phyloP scores from a whole-genome alignment of 92 coral and sea anemone species.

The Umimayanthus chanpuru region DNA sequence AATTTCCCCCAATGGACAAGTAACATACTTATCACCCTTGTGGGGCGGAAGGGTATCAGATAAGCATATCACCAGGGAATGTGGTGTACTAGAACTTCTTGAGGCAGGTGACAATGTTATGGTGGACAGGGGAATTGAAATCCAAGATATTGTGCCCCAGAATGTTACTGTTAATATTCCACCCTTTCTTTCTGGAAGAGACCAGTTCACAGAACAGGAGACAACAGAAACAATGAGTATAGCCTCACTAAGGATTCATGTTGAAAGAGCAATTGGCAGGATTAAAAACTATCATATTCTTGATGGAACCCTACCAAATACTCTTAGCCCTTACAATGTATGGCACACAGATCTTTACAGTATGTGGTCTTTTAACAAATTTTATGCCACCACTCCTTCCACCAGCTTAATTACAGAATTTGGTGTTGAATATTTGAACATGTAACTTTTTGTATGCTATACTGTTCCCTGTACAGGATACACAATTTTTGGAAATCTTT shows the following conservation, averaged over 20 bases:
- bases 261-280: conserved; percentile 57
- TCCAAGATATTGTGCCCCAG: conserved; percentile 53
- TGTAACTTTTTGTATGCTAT: no score
- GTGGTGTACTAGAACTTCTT: conserved; percentile 51
- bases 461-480: not conserved
- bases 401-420: conserved; percentile 26
- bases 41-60: conserved; percentile 66
- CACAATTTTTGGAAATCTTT: conserved; percentile 10
- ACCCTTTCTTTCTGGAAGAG: conserved; percentile 65
- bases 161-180: conserved; percentile 70
- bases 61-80: conserved; percentile 53
- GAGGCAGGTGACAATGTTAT: conserved; percentile 65
- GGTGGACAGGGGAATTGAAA: conserved; percentile 76
- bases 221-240: conserved; percentile 53
- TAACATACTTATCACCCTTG: conserved; percentile 48
- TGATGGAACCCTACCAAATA: conserved; percentile 54
- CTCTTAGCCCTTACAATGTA: conserved; percentile 29
- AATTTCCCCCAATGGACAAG: conserved; percentile 61
- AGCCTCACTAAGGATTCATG: conserved; percentile 43
- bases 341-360: conserved; percentile 55
- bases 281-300: conserved; percentile 57
- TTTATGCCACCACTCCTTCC: conserved; percentile 65
- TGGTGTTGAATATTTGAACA: not conserved
- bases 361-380: conserved; percentile 56
- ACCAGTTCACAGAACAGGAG: conserved; percentile 58